Evolutionary conservation across 2,888 invertebrate genomes (phyloP).

Genomic region (Zaprionus lineosus): DNA sequence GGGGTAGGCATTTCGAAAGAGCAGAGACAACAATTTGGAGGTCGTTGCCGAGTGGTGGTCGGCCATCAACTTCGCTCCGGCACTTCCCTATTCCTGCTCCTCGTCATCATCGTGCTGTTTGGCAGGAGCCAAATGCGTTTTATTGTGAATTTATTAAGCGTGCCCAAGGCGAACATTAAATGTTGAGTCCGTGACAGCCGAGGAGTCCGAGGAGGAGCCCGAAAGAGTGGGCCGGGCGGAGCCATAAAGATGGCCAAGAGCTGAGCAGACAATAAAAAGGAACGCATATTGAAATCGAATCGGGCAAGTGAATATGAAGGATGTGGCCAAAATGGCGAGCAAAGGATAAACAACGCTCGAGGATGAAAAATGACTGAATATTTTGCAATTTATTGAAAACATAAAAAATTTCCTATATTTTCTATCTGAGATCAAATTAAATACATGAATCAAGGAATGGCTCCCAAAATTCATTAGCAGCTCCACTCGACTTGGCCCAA

Average conservation of each 20-base stretch:
- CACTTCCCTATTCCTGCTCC: too few relatives aligned
- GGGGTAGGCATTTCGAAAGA: too few relatives aligned
- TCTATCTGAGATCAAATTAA: too few relatives aligned
- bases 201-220: neutral
- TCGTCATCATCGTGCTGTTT: too few relatives aligned
- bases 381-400: slow-evolving; percentile 39
- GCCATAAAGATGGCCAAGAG: slow-evolving; percentile 49
- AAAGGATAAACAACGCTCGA: slow-evolving; percentile 32
- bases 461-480: too few relatives aligned
- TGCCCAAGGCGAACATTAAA: slow-evolving; percentile 77
- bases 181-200: slow-evolving; percentile 46
- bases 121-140: slow-evolving; percentile 73
- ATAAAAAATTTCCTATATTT: too few relatives aligned
- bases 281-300: slow-evolving; percentile 54
- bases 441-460: too few relatives aligned
- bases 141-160: slow-evolving; percentile 78
- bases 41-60: slow-evolving; percentile 19
- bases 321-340: slow-evolving; percentile 7
- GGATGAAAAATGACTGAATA: too few relatives aligned
- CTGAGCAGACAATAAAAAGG: slow-evolving; percentile 44
- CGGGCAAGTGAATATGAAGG: slow-evolving; percentile 28
- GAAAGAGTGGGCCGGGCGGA: slow-evolving; percentile 4
- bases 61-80: too few relatives aligned
- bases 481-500: too few relatives aligned
- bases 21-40: slow-evolving; percentile 25